phyloP scores from a whole-genome alignment of 2,113 vertebrate species.

The Tichodroma muraria region DNA sequence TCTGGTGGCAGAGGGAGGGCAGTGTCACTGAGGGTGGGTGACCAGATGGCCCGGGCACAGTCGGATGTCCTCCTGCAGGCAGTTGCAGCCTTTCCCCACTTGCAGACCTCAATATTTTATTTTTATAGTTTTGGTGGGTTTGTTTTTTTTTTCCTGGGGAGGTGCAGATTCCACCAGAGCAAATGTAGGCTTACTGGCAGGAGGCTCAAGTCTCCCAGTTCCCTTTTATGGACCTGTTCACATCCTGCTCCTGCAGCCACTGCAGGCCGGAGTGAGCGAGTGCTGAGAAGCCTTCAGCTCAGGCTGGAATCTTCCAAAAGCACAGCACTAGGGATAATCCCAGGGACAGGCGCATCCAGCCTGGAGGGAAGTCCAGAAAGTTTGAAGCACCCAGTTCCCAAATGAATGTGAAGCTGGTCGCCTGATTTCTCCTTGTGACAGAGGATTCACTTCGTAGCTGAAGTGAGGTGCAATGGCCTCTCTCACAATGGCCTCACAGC shows the following conservation, averaged over 20 bases:
- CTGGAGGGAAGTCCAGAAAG: rapidly evolving
- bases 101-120: neutral
- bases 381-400: neutral
- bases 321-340: neutral
- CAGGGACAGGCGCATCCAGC: neutral
- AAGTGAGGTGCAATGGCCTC: too few species aligned
- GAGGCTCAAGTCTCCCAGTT: neutral
- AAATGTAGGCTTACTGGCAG: neutral
- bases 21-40: neutral
- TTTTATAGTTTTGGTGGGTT: neutral
- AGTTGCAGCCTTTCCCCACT: neutral
- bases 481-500: neutral
- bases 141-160: neutral
- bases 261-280: rapidly evolving
- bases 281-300: neutral
- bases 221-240: constrained; percentile 45
- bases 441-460: neutral
- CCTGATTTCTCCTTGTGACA: neutral
- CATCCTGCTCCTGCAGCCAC: neutral
- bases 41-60: neutral
- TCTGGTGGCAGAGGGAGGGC: neutral
- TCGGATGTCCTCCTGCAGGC: neutral
- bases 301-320: neutral
- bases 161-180: constrained; percentile 4
- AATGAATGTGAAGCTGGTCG: neutral